Percentiles rank a stretch among this genome's conserved stretches.
phyloP scores from a whole-genome alignment of 2,113 vertebrate genomes.

The Hemiscyllium ocellatum region DNA sequence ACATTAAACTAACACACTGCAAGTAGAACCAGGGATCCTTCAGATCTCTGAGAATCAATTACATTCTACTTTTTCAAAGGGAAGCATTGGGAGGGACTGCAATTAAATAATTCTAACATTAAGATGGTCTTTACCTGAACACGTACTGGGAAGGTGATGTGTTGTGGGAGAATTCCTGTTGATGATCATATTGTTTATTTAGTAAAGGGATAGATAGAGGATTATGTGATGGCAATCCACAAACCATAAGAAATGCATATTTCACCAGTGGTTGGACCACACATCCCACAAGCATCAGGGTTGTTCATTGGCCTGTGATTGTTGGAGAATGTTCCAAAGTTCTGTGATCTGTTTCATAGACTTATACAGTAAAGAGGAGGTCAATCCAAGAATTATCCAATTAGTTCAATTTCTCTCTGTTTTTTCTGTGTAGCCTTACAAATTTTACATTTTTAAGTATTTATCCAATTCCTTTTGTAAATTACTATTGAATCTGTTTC shows the following conservation, averaged over 20 bases:
- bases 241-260: neutral
- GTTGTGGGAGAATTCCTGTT: neutral
- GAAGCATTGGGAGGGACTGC: neutral
- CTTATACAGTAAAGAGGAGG: neutral
- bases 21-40: neutral
- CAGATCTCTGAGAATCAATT: neutral
- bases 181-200: neutral
- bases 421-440: neutral
- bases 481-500: neutral
- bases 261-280: constrained; percentile 3
- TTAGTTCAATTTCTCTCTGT: neutral
- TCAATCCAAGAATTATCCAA: neutral
- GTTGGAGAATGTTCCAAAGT: no score
- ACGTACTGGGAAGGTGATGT: neutral
- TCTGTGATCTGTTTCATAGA: neutral
- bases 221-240: neutral
- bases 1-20: neutral
- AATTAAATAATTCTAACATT: neutral
- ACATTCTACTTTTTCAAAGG: neutral
- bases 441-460: neutral
- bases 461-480: neutral
- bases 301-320: neutral
- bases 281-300: neutral
- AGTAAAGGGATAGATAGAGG: neutral
- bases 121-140: neutral